Evolutionary conservation across 1,140 invertebrate genomes (phyloP).

Genomic region (Caenorhabditis latens): DNA sequence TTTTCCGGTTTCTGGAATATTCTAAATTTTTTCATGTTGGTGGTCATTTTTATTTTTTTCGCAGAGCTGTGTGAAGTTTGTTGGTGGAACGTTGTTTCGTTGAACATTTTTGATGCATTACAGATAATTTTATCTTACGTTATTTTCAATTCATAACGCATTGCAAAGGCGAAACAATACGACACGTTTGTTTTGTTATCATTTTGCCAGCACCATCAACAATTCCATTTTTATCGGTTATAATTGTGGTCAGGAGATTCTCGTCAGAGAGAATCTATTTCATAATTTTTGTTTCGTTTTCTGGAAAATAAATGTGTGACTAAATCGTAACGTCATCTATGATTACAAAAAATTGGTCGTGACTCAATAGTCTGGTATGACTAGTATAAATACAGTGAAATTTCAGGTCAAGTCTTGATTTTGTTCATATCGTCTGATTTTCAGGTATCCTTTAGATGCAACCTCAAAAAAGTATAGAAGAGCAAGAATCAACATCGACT

Average conservation of each 20-base stretch:
- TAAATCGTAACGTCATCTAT: not conserved
- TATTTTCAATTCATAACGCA: not conserved
- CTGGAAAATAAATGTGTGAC: not conserved
- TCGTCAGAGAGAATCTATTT: too few relatives aligned
- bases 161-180: not conserved
- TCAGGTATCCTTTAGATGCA: constrained; percentile 8
- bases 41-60: too few relatives aligned
- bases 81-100: too few relatives aligned
- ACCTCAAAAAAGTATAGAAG: not conserved
- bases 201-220: not conserved
- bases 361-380: too few relatives aligned
- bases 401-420: not conserved
- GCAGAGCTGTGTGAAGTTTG: too few relatives aligned
- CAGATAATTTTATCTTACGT: too few relatives aligned
- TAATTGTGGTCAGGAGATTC: not conserved
- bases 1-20: too few relatives aligned
- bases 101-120: too few relatives aligned
- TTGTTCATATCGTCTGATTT: not conserved
- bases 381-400: not conserved
- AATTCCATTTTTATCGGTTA: constrained; percentile 2
- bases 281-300: not conserved
- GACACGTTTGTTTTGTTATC: not conserved
- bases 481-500: constrained; percentile 13
- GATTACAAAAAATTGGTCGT: not conserved
- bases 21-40: too few relatives aligned